Evolutionary conservation across 2,888 invertebrate genomes (phyloP).

Genomic region (Drosophila anceps): DNA sequence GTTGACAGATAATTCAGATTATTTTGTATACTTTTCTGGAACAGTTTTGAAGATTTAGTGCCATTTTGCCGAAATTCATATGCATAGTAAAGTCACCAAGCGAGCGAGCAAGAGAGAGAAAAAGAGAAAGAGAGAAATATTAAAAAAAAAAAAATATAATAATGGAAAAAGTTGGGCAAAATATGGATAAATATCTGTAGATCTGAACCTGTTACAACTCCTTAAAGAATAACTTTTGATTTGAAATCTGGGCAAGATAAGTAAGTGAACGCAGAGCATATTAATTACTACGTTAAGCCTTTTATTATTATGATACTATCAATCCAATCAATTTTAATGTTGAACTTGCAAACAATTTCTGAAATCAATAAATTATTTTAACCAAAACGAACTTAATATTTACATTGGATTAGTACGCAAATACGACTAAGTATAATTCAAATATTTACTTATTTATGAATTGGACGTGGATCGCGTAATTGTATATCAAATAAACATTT

Average conservation of each 20-base stretch:
- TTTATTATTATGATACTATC: conserved; percentile 55
- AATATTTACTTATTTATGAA: conserved; percentile 56
- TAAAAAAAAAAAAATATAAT: not conserved
- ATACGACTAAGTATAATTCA: conserved; percentile 14
- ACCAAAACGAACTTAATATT: conserved; percentile 68
- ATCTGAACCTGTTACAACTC: conserved; percentile 52
- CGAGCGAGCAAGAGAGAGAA: not conserved
- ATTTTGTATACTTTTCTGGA: conserved; percentile 39
- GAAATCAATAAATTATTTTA: conserved; percentile 79
- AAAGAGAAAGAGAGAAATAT: conserved; percentile 5
- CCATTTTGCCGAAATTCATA: conserved; percentile 77
- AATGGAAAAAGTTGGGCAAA: conserved; percentile 42
- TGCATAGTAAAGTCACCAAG: conserved; percentile 44
- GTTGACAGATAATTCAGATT: conserved; percentile 13
- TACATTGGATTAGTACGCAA: conserved; percentile 39
- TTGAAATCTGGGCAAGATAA: conserved; percentile 55
- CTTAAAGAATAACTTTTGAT: conserved; percentile 57
- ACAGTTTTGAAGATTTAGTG: conserved; percentile 69
- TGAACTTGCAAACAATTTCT: conserved; percentile 62
- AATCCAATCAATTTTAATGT: conserved; percentile 56
- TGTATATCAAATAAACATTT: conserved; percentile 31
- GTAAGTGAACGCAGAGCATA: conserved; percentile 40
- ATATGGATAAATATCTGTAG: conserved; percentile 37
- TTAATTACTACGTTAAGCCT: conserved; percentile 67
- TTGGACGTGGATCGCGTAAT: conserved; percentile 22